Conservation (phyloP, 1,140 invertebrate species). For the Leptoteleia sp. region DNA sequence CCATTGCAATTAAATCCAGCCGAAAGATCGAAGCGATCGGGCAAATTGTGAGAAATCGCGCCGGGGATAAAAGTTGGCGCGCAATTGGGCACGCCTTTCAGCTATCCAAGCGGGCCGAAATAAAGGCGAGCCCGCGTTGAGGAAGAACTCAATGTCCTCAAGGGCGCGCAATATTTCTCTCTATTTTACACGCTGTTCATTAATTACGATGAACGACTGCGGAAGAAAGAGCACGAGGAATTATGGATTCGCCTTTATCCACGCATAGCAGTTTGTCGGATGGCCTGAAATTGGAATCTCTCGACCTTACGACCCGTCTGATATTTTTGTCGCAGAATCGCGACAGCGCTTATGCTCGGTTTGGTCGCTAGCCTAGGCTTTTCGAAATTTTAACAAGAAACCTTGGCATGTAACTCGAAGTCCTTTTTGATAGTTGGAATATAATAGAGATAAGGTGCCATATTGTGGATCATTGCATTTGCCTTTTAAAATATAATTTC, state of each 20-base stretch:
- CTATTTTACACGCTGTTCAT: constrained; percentile 76
- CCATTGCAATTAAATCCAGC: constrained; percentile 14
- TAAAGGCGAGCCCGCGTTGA: constrained; percentile 44
- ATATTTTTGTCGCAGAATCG: constrained; percentile 37
- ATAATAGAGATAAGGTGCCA: too few species aligned
- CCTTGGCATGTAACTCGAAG: constrained; percentile 18
- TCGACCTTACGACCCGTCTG: constrained; percentile 35
- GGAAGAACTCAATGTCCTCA: constrained; percentile 71
- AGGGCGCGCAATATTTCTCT: constrained; percentile 75
- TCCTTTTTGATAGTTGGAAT: too few species aligned
- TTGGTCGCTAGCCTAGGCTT: background rate
- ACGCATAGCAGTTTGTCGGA: constrained; percentile 65
- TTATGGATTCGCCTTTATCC: constrained; percentile 76
- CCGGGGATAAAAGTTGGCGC: constrained; percentile 36
- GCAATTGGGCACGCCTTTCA: constrained; percentile 66
- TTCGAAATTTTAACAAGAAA: background rate
- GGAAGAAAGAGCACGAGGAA: constrained; percentile 72
- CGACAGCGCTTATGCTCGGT: constrained; percentile 1
- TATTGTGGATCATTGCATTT: too few species aligned
- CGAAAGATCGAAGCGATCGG: background rate
- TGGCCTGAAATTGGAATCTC: constrained; percentile 58
- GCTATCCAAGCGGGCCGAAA: constrained; percentile 66
- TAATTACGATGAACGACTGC: constrained; percentile 71
- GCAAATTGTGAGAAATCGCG: constrained; percentile 55
- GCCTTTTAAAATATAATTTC: too few species aligned